Conservation (phyloP, 1,140 invertebrate species). For the Pteromalus puparum region DNA sequence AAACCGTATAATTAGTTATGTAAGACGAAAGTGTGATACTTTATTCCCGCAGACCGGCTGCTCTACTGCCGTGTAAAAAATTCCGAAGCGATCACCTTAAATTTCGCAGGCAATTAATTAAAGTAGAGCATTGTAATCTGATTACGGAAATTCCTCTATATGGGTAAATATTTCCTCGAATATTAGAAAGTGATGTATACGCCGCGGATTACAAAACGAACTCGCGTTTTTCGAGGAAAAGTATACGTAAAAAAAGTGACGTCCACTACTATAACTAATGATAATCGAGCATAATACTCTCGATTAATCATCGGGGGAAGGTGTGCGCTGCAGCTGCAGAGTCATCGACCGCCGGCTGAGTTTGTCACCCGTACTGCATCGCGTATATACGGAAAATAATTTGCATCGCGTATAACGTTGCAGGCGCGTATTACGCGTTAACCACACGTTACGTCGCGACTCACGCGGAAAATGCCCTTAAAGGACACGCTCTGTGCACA, state of each 20-base stretch:
- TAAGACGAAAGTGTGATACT: conserved; percentile 52
- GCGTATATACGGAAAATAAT: conserved; percentile 11
- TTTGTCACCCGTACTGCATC: conserved; percentile 34
- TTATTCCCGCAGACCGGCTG: conserved; percentile 26
- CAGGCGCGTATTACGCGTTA: conserved; percentile 30
- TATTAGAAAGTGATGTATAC: neutral
- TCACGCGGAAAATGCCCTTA: conserved; percentile 48
- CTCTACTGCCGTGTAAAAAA: neutral
- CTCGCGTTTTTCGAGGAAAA: no score
- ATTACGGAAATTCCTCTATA: neutral
- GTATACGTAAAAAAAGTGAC: no score
- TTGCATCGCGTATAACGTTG: conserved; percentile 36
- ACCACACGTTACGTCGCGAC: conserved; percentile 2
- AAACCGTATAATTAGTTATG: conserved; percentile 43
- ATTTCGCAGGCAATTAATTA: conserved; percentile 4
- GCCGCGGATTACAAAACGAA: no score
- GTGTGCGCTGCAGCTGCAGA: neutral
- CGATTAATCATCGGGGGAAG: neutral
- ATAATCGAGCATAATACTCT: neutral
- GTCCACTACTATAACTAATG: neutral
- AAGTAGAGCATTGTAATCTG: neutral
- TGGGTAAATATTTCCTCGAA: neutral
- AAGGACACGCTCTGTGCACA: conserved; percentile 20
- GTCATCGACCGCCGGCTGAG: neutral
- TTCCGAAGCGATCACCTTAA: neutral